These are phyloP conservation scores for Tapera naevia DNA, from an alignment of 2,797 vertebrate species.

Conservation along the genomic window DNA sequence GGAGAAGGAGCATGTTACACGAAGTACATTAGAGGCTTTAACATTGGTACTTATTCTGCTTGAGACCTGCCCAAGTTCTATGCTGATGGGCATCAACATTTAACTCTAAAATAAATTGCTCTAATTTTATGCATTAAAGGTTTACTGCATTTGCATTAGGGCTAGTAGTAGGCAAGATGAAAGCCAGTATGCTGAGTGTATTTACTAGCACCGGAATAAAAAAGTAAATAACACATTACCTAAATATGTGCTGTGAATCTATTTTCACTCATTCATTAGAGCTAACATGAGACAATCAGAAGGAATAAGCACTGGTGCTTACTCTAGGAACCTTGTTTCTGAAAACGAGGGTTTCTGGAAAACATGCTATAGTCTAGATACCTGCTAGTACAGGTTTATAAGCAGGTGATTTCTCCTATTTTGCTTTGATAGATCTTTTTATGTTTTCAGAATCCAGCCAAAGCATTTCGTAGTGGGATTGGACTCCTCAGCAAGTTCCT, in stretches of 20 bases:
- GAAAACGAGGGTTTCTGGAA: neutral
- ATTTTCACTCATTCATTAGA: neutral
- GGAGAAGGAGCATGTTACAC: neutral
- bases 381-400: neutral
- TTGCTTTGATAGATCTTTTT: neutral
- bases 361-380: neutral
- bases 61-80: neutral
- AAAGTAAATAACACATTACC: neutral
- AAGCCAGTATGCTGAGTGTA: neutral
- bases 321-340: neutral
- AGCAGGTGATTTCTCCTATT: neutral
- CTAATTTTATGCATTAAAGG: neutral
- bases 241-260: neutral
- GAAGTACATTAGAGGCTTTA: neutral
- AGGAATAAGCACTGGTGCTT: neutral
- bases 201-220: neutral
- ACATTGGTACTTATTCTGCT: neutral
- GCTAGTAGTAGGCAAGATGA: neutral
- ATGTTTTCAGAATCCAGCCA: neutral
- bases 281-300: neutral
- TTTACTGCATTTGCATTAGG: neutral
- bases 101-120: neutral
- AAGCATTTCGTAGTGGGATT: neutral
- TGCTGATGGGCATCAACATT: neutral
- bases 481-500: neutral